These are phyloP conservation scores for Planococcus citri DNA, from an alignment of 1,140 invertebrate species.

Conservation along the genomic window DNA sequence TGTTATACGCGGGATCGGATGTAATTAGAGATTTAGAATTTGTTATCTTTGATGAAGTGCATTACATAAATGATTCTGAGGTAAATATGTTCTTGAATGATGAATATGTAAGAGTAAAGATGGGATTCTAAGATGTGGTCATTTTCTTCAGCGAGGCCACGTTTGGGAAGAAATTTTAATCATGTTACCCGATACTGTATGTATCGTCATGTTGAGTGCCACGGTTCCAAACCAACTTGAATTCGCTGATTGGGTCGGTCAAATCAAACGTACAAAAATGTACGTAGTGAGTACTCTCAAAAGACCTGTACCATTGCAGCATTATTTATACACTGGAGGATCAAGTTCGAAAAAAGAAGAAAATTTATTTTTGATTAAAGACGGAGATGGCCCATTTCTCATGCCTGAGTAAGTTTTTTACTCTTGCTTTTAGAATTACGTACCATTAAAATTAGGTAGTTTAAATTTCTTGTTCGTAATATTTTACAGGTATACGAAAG, in stretches of 20 bases:
- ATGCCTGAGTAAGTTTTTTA: conserved; percentile 47
- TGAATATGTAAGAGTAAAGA: background rate
- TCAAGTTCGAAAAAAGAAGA: conserved; percentile 52
- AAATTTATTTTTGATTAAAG: conserved; percentile 73
- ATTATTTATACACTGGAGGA: conserved; percentile 80
- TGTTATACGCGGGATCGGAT: conserved; percentile 46
- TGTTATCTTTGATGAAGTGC: conserved; percentile 99
- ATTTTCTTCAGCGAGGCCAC: conserved; percentile 63
- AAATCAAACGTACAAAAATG: conserved; percentile 82
- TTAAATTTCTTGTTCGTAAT: conserved; percentile 10
- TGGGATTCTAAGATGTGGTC: background rate
- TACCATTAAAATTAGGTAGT: background rate
- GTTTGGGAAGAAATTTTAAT: conserved; percentile 99
- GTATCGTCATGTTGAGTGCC: conserved; percentile 92
- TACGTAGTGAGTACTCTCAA: conserved; percentile 90
- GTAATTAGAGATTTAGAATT: conserved; percentile 92
- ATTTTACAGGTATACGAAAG: conserved; percentile 26
- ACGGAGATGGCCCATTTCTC: conserved; percentile 55
- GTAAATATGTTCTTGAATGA: too few species aligned
- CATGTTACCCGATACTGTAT: conserved; percentile 83
- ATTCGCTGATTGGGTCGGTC: conserved; percentile 95
- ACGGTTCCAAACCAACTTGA: conserved; percentile 95
- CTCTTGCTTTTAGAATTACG: conserved; percentile 5
- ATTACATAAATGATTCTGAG: conserved; percentile 97
- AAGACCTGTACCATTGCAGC: conserved; percentile 87